These are phyloP conservation scores for Morbakka virulenta DNA, from an alignment of 30 jellyfish, hydroid and myxozoan species.

Conservation along the genomic window DNA sequence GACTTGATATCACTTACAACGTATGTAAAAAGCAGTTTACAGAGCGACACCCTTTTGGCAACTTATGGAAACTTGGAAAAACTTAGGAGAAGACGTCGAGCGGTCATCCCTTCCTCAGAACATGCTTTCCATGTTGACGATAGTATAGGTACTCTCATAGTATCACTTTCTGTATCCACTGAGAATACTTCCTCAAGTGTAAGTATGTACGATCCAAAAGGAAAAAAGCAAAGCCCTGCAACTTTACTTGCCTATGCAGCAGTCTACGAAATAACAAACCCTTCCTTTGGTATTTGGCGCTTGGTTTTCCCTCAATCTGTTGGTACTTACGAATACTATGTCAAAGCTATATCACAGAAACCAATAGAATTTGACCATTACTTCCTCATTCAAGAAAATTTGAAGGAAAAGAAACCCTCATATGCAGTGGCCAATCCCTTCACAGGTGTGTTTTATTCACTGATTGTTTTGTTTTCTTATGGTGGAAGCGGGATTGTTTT, in stretches of 20 bases:
- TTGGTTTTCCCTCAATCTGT: slow-evolving; percentile 10
- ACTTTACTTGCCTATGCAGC: slow-evolving; percentile 12
- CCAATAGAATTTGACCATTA: slow-evolving; percentile 35
- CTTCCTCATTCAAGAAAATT: slow-evolving; percentile 33
- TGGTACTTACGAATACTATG: slow-evolving; percentile 13
- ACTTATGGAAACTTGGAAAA: background rate
- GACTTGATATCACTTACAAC: slow-evolving; percentile 26
- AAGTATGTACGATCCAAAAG: slow-evolving; percentile 16
- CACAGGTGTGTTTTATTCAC: background rate
- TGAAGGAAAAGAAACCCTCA: background rate
- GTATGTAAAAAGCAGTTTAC: slow-evolving; percentile 27
- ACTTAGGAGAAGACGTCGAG: background rate
- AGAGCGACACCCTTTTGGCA: slow-evolving; percentile 14
- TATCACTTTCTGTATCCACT: slow-evolving; percentile 1
- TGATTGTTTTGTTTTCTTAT: background rate
- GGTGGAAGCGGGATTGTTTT: too few species aligned
- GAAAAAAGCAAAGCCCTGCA: slow-evolving; percentile 9
- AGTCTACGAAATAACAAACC: slow-evolving; percentile 23
- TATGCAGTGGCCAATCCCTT: background rate
- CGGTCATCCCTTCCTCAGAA: background rate
- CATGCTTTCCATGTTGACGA: slow-evolving; percentile 35
- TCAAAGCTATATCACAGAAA: slow-evolving; percentile 32
- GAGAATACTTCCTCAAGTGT: background rate
- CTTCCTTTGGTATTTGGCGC: slow-evolving; percentile 36
- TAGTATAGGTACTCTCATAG: slow-evolving; percentile 14